Evolutionary conservation across 2,888 invertebrate genomes (phyloP), one percentile per base, ranked within the genome.

Genomic region (Gonocerus acuteangulatus): DNA sequence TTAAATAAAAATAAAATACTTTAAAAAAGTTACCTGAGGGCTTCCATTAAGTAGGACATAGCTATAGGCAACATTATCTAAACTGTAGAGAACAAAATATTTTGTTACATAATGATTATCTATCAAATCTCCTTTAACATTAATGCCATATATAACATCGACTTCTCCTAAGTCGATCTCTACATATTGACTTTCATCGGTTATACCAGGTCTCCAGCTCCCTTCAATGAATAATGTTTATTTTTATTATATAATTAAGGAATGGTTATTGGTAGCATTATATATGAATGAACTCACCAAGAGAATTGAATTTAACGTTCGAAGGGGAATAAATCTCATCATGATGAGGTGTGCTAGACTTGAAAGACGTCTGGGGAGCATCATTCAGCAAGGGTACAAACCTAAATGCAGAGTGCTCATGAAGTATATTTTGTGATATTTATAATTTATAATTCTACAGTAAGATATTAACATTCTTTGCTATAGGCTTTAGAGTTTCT

Each of bases 91-190:
- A 21, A 89, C 77, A 70, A 82, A 80, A 70, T 86, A 92, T 69
- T 87, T 84, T 16, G 87, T 89, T 42, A 92, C 87, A 73, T 83
- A 89, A 39, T 69, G 69, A 19, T 63, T 61, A 2, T 60, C 45
- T 2, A 44, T 45, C 13, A 66, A 64, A 67, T 85, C 79, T 18
- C 91, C 91, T 69, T 84, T 84, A 66, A 89, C 73, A 9, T 82
- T 74, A 1, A 90, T 77, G 0, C 89, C 92, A 70, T 87, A 89
- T 16, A 93, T 72, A 0, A 86, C 83, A 69, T 84, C 82, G 2
- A 80, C 76, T 7, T 76, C 75, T 0, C 81, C 80, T 42, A 92
- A 76, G 69, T 82, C 79, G 22, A 87, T 76, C 73, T 87, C 82
- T 63, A 90, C 74, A 75, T 82, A 89, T 72, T 87, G 86, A 69